Conservation (phyloP, 1,140 invertebrate species). For the Aphelenchoides fujianensis region DNA sequence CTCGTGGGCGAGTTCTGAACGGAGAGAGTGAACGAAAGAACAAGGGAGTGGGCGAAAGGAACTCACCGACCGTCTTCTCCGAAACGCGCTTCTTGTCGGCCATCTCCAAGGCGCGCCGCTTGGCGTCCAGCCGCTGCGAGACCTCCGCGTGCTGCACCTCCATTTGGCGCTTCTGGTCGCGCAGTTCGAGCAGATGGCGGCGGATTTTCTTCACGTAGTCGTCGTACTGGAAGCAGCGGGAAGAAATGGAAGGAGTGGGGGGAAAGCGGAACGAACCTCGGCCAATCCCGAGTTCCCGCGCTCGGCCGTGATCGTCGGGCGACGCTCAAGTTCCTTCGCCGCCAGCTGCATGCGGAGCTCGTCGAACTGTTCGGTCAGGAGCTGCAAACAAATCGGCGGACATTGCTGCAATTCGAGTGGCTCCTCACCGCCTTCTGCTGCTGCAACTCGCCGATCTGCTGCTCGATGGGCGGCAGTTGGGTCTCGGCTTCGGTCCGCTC, state of each 20-base stretch:
- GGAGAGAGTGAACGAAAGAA: too few relatives aligned
- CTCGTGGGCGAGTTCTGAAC: background rate
- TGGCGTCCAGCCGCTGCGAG: conserved; percentile 2
- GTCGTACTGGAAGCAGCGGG: background rate
- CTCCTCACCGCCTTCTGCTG: background rate
- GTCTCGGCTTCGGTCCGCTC: background rate
- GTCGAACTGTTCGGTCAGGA: background rate
- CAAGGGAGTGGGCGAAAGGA: background rate
- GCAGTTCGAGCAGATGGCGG: background rate
- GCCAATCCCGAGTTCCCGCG: background rate
- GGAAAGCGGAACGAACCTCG: background rate
- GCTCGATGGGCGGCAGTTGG: background rate
- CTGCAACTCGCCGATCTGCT: background rate
- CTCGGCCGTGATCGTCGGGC: background rate
- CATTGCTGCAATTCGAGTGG: background rate
- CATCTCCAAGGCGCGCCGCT: background rate
- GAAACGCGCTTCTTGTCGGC: background rate
- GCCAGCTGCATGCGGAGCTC: background rate
- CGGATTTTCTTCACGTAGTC: background rate
- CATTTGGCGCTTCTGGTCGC: conserved; percentile 5
- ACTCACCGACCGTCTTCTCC: background rate
- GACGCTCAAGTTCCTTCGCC: background rate
- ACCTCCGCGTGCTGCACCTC: background rate
- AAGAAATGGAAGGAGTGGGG: background rate
- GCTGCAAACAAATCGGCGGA: background rate